These are phyloP conservation scores for Drosophila anomelani DNA, from an alignment of 2,888 invertebrate species.

Conservation along the genomic window DNA sequence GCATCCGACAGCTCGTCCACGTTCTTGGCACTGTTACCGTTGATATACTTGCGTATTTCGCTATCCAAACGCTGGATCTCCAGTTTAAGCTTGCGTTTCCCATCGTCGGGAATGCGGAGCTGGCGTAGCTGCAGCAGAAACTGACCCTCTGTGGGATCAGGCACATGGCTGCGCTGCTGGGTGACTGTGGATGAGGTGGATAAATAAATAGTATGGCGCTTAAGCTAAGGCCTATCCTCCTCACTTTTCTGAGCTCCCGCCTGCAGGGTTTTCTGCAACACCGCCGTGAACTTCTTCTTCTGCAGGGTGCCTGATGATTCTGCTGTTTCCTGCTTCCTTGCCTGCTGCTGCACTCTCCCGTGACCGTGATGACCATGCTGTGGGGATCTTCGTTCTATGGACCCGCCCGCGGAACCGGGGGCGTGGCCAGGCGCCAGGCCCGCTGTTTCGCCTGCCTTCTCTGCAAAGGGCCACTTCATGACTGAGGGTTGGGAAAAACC, in stretches of 20 bases:
- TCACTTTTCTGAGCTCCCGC: slow-evolving; percentile 56
- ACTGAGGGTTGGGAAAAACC: slow-evolving; percentile 28
- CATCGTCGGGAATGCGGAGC: slow-evolving; percentile 83
- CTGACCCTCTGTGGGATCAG: slow-evolving; percentile 81
- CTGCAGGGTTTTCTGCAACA: slow-evolving; percentile 82
- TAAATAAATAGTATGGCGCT: neutral
- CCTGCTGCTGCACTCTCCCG: slow-evolving; percentile 37
- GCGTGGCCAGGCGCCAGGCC: slow-evolving; percentile 29
- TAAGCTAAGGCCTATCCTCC: neutral
- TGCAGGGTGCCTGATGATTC: slow-evolving; percentile 29
- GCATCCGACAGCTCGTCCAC: slow-evolving; percentile 95
- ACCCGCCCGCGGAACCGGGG: slow-evolving; percentile 40
- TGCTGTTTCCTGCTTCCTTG: slow-evolving; percentile 24
- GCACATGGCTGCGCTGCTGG: slow-evolving; percentile 69
- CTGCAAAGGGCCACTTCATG: slow-evolving; percentile 47
- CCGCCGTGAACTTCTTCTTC: slow-evolving; percentile 81
- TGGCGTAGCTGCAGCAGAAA: slow-evolving; percentile 82
- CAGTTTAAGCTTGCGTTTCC: slow-evolving; percentile 82
- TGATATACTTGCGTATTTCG: slow-evolving; percentile 81
- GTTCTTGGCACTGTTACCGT: slow-evolving; percentile 73
- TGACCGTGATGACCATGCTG: slow-evolving; percentile 55
- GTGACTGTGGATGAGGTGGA: slow-evolving; percentile 19
- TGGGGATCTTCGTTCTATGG: slow-evolving; percentile 68
- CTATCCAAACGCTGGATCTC: slow-evolving; percentile 83
- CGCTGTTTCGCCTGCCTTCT: slow-evolving; percentile 54